Percentiles rank a stretch among this genome's conserved stretches.
Evolutionary conservation across 2,113 vertebrate genomes (phyloP).

Genomic region (Chauna torquata): DNA sequence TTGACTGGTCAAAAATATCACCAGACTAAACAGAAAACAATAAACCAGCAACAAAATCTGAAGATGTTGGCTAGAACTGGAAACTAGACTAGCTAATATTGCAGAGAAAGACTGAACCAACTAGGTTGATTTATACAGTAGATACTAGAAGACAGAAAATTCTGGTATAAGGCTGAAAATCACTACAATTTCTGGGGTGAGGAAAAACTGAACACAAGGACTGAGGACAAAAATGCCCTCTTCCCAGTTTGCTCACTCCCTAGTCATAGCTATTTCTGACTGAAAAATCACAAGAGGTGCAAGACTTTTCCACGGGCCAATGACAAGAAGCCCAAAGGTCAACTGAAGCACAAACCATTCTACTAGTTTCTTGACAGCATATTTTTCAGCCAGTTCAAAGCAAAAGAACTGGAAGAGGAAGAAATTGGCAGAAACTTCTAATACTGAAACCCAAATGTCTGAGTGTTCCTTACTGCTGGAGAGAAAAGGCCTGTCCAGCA

Average conservation of each 20-base stretch:
- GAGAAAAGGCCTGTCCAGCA: neutral
- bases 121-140: neutral
- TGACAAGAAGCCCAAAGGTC: neutral
- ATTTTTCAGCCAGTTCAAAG: neutral
- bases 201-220: neutral
- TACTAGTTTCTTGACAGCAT: neutral
- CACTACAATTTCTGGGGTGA: neutral
- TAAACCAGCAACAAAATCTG: neutral
- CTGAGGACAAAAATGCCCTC: neutral
- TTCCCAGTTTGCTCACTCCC: neutral
- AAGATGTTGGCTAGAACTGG: neutral
- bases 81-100: neutral
- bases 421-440: neutral
- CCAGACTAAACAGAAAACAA: neutral
- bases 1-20: neutral
- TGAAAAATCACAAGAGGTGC: neutral
- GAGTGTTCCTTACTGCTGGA: neutral
- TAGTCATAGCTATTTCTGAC: neutral
- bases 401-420: neutral
- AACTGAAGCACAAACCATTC: neutral
- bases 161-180: neutral
- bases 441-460: fast-evolving
- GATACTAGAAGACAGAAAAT: neutral
- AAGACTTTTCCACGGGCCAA: neutral
- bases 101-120: neutral